Percentiles rank a stretch among this genome's conserved stretches.
These are phyloP conservation scores for Nyctalus aviator DNA, from an alignment of 2,797 vertebrate species.

Conservation along the genomic window DNA sequence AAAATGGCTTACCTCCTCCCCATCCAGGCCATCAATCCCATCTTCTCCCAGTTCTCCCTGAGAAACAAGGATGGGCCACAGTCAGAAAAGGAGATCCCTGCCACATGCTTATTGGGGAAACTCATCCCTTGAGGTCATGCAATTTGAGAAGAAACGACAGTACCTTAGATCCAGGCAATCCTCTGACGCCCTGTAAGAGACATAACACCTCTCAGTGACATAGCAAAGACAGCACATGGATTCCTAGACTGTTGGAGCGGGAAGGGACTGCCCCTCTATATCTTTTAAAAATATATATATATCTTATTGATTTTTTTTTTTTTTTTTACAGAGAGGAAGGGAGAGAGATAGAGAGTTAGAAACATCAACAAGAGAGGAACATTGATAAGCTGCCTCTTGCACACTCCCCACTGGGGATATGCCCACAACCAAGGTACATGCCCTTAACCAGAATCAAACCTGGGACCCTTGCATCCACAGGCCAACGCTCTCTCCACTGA, in stretches of 20 bases:
- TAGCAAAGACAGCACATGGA: background rate
- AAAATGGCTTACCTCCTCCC: conserved; percentile 69
- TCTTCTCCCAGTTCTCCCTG: conserved; percentile 69
- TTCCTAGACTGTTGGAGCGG: background rate
- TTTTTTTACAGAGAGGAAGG: no score
- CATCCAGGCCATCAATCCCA: conserved; percentile 62
- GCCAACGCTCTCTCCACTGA: no score
- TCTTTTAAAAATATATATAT: no score
- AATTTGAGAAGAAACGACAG: conserved; percentile 10
- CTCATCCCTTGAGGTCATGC: background rate
- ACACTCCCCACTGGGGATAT: no score
- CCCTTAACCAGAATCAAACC: no score
- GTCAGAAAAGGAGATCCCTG: background rate
- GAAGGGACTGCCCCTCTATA: background rate
- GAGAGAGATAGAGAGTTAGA: no score
- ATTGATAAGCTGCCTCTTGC: no score
- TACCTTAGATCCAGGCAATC: conserved; percentile 75
- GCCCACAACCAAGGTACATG: no score
- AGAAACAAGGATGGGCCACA: background rate
- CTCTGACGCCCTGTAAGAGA: conserved; percentile 79
- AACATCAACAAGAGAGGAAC: no score
- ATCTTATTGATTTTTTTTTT: no score
- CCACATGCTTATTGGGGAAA: background rate
- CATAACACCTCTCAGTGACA: background rate
- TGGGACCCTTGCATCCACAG: no score